Base-by-base conservation (phyloP, 2,888 invertebrate species). In the Drosophila cracens region DNA sequence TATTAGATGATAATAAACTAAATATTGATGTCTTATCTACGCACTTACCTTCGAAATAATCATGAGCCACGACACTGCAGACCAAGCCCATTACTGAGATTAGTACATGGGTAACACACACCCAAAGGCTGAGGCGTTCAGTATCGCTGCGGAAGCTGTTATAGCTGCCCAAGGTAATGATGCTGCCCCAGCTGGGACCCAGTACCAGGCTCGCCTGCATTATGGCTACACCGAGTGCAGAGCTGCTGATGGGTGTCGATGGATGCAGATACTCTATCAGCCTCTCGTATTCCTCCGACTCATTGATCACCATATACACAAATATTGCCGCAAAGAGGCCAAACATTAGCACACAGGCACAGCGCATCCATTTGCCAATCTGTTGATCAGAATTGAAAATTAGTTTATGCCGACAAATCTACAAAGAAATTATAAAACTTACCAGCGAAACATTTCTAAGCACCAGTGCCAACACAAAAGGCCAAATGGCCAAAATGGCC, bases 141-240 rank as follows among this genome's bases (percentile, higher is more conserved):
- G 95, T 96, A 83, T 96, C 95, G 86, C 96, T 96, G 81, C 95
- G 94, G 89, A 97, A 97, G 79, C 94, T 94, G 92, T 97, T 97
- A 91, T 96, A 97, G 91, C 97, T 97, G 59, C 97, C 96, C 95
- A 97, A 95, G 89, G 96, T 96, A 63, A 97, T 94, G 52, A 97
- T 94, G 25, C 96, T 96, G 33, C 97, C 97, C 96, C 97, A 97
- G 1, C 97, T 97, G 0, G 97, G 96, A 2, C 98, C 98, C 52
- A 98, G 95, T 0, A 97, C 96, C 92, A 96, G 97, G 56, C 89
- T 91, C 52, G 92, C 85, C 81, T 92, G 86, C 52, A 92, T 48
- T 16, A 90, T 82, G 40, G 84, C 87, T 18, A 76, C 79, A 13
- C 81, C 82, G 8, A 82, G 25, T 0, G 84, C 74, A 3, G 79